A percentile compares a stretch with the other conserved stretches of the same genome.
phyloP scores from a whole-genome alignment of 53 echinoderm and acorn worm species.

The Mesocentrotus franciscanus region DNA sequence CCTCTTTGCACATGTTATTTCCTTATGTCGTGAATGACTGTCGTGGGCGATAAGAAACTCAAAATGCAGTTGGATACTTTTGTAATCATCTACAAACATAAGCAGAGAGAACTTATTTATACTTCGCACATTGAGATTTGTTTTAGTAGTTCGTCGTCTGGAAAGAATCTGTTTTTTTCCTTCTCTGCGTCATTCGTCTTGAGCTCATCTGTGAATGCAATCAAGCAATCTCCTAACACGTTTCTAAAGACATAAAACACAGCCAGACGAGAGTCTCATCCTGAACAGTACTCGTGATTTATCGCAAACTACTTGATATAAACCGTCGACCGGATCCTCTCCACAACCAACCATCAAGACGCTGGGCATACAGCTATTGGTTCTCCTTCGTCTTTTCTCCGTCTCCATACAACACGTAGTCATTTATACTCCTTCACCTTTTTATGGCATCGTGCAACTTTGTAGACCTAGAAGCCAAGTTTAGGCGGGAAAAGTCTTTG shows the following conservation, averaged over 20 bases:
- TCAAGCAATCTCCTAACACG: slow-evolving; percentile 49
- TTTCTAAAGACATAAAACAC: slow-evolving; percentile 38
- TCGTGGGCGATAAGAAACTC: slow-evolving; percentile 1
- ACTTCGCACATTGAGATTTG: neutral
- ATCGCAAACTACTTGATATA: slow-evolving; percentile 4
- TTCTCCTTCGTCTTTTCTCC: neutral
- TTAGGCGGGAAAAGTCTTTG: neutral
- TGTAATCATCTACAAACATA: neutral
- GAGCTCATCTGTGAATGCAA: slow-evolving; percentile 43
- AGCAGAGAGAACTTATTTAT: neutral
- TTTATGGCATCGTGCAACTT: slow-evolving; percentile 17
- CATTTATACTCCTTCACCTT: slow-evolving; percentile 25
- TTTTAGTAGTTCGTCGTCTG: neutral
- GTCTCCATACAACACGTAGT: neutral
- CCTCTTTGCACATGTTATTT: slow-evolving; percentile 16
- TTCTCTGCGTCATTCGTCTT: slow-evolving; percentile 38
- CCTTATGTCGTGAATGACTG: neutral
- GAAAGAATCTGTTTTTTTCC: neutral
- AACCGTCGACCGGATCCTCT: neutral
- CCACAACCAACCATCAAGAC: neutral
- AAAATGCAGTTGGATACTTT: neutral
- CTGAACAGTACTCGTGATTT: slow-evolving; percentile 36
- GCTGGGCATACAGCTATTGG: slow-evolving; percentile 3
- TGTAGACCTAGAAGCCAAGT: neutral
- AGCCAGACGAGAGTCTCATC: slow-evolving; percentile 10